phyloP scores from a whole-genome alignment of 2,888 invertebrate species.

The Mantis religiosa region DNA sequence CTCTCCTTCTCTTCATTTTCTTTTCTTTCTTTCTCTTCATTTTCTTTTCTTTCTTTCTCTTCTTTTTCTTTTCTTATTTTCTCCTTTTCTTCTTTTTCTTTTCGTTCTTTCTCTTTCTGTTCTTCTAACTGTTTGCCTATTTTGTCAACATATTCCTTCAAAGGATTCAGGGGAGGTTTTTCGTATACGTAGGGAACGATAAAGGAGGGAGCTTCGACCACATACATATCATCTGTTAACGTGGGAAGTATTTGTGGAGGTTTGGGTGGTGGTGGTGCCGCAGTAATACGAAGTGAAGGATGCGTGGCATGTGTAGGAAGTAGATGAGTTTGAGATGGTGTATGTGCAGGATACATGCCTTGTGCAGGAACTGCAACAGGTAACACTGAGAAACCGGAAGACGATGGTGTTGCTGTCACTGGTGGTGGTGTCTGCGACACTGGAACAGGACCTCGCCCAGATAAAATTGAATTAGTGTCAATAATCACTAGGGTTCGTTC shows the following conservation, averaged over 20 bases:
- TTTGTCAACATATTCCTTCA: conserved; percentile 66
- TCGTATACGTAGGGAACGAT: conserved; percentile 92
- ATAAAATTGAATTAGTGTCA: conserved; percentile 68
- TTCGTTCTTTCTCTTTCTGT: conserved; percentile 44
- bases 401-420: not conserved
- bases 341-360: conserved; percentile 44
- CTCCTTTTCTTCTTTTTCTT: conserved; percentile 29
- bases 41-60: conserved; percentile 44
- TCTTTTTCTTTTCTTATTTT: conserved; percentile 46
- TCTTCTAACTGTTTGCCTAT: conserved; percentile 62
- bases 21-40: conserved; percentile 37
- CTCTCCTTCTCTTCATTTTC: conserved; percentile 35
- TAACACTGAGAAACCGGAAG: conserved; percentile 32
- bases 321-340: conserved; percentile 24
- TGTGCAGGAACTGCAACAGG: conserved; percentile 48
- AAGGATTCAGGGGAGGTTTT: conserved; percentile 75
- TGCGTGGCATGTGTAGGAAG: conserved; percentile 36
- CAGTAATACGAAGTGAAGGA: conserved; percentile 42
- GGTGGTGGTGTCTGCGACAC: conserved; percentile 36
- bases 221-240: conserved; percentile 87
- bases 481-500: conserved; percentile 75
- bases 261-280: conserved; percentile 42
- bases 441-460: conserved; percentile 58
- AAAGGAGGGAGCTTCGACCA: conserved; percentile 88
- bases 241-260: conserved; percentile 70